Conservation (phyloP, 2,113 vertebrate species). For the Bos indicus region DNA sequence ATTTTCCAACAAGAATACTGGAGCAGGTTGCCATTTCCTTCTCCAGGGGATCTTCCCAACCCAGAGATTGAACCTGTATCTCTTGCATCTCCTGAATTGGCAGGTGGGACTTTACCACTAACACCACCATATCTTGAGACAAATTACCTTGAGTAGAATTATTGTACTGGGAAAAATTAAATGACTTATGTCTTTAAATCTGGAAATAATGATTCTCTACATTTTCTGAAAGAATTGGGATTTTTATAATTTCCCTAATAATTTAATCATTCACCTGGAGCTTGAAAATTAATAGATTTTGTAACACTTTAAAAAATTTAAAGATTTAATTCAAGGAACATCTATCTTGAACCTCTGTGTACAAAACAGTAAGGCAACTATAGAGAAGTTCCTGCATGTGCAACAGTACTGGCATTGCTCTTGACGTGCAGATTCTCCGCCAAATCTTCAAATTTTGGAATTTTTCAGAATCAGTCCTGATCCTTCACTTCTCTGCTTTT, state of each 20-base stretch:
- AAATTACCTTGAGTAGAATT: background rate
- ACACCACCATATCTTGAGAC: background rate
- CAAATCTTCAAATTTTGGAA: background rate
- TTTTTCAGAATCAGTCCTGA: accelerated
- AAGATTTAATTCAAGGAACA: background rate
- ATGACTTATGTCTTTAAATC: background rate
- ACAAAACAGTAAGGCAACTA: background rate
- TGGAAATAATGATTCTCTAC: background rate
- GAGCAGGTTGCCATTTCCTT: accelerated
- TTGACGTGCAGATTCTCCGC: accelerated
- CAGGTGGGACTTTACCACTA: background rate
- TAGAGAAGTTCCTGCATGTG: accelerated
- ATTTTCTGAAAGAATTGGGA: background rate
- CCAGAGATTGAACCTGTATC: background rate
- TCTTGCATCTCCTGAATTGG: background rate
- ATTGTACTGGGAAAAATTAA: background rate
- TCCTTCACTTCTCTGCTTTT: background rate
- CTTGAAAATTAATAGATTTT: background rate
- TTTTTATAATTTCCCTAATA: background rate
- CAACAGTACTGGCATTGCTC: accelerated
- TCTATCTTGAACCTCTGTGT: background rate
- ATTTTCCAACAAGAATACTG: background rate
- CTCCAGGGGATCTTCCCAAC: background rate
- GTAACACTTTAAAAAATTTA: background rate
- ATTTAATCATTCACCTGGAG: background rate